phyloP scores from a whole-genome alignment of 2,888 invertebrate species.

The Agrenia bidenticulata region DNA sequence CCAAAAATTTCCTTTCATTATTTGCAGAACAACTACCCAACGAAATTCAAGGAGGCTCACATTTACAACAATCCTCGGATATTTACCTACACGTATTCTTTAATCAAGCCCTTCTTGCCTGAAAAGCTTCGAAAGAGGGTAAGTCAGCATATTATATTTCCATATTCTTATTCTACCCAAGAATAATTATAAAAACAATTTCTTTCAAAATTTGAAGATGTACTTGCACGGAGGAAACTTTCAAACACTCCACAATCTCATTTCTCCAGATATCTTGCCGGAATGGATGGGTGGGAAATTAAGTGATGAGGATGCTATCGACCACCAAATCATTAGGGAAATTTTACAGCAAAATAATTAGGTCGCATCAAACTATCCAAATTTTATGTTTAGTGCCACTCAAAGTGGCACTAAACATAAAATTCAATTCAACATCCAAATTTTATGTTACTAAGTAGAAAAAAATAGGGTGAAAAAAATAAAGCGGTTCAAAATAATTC shows the following conservation, averaged over 20 bases:
- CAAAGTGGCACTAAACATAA: too few species aligned
- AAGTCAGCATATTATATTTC: not conserved
- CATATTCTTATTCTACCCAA: not conserved
- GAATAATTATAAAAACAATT: not conserved
- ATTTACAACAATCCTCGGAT: conserved; percentile 14
- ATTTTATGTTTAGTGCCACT: too few species aligned
- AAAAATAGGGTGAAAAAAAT: too few species aligned
- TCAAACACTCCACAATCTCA: not conserved
- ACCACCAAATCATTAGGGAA: not conserved
- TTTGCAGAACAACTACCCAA: conserved; percentile 16
- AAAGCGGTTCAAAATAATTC: too few species aligned
- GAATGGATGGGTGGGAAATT: conserved; percentile 30
- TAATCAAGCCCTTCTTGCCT: conserved; percentile 13
- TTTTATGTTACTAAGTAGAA: too few species aligned
- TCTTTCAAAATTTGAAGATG: conserved; percentile 12
- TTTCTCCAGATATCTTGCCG: conserved; percentile 31
- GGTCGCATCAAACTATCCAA: too few species aligned
- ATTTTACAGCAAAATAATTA: too few species aligned
- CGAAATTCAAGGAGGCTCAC: conserved; percentile 10
- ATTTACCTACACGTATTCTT: not conserved
- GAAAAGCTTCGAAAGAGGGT: conserved; percentile 15
- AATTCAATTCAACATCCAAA: too few species aligned
- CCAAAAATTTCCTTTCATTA: too few species aligned
- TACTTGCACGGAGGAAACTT: conserved; percentile 2
- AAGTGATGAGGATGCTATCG: conserved; percentile 33